Percentiles rank a stretch among this genome's conserved stretches.
Evolutionary conservation across 2,113 vertebrate genomes (phyloP).

Genomic region (Sinocyclocheilus anophthalmus): DNA sequence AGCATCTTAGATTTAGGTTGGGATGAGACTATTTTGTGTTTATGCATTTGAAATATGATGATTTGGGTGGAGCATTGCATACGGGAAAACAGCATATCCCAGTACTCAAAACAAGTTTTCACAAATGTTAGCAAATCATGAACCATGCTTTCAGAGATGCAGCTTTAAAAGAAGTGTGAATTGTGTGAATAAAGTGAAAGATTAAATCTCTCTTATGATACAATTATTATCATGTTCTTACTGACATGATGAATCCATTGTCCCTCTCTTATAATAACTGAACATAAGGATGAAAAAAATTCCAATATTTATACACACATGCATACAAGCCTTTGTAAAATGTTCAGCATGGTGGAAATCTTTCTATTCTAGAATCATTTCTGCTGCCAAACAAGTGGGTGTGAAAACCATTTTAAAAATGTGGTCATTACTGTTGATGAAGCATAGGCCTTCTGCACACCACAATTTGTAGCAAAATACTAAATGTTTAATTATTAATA

Average conservation of each 20-base stretch:
- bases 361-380: slow-evolving; percentile 18
- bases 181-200: too few species aligned
- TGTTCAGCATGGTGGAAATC: too few species aligned
- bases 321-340: too few species aligned
- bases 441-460: not conserved
- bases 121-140: too few species aligned
- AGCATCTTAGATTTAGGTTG: not conserved
- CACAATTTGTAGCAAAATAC: not conserved
- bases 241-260: not conserved
- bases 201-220: too few species aligned
- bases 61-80: not conserved
- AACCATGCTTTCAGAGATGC: too few species aligned
- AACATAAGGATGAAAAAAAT: not conserved
- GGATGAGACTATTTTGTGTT: not conserved
- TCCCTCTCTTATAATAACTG: not conserved
- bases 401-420: not conserved
- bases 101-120: too few species aligned
- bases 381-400: slow-evolving; percentile 22
- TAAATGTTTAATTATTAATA: not conserved
- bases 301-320: too few species aligned
- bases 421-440: not conserved
- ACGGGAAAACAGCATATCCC: too few species aligned
- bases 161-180: too few species aligned
- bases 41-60: not conserved
- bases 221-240: too few species aligned